These are phyloP conservation scores for Echeneis naucrates DNA, from an alignment of 2,797 vertebrate species.

Conservation along the genomic window DNA sequence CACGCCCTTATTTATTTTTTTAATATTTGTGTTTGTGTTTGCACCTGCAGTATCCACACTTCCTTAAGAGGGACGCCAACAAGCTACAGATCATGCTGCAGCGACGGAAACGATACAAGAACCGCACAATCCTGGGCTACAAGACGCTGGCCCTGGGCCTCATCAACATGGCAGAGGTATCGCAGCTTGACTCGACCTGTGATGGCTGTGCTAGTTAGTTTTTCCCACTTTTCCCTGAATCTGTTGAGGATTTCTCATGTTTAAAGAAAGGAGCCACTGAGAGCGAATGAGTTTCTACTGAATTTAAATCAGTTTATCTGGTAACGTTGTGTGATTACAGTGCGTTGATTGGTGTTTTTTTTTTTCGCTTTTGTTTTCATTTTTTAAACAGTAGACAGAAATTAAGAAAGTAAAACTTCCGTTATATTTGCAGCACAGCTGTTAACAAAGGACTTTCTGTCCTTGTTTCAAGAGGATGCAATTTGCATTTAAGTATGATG, in stretches of 20 bases:
- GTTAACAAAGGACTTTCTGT: too few species aligned
- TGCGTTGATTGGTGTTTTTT: too few species aligned
- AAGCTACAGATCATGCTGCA: conserved; percentile 95
- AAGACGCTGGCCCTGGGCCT: conserved; percentile 92
- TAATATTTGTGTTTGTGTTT: background rate
- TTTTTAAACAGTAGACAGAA: background rate
- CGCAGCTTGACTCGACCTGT: accelerated
- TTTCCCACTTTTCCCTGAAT: background rate
- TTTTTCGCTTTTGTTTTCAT: too few species aligned
- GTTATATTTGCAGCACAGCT: too few species aligned
- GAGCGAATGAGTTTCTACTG: too few species aligned
- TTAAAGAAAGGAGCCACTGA: background rate
- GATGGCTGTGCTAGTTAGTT: too few species aligned
- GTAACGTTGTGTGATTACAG: too few species aligned
- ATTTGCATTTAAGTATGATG: background rate
- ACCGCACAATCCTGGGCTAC: conserved; percentile 92
- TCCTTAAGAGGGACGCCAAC: conserved; percentile 92
- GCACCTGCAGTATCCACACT: conserved; percentile 88
- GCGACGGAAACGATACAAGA: conserved; percentile 91
- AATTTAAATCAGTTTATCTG: too few species aligned
- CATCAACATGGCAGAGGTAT: conserved; percentile 94
- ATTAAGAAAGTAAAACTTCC: background rate
- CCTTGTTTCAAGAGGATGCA: background rate
- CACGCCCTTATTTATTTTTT: background rate
- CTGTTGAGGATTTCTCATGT: background rate